Percentiles rank a stretch among this genome's conserved stretches.
Evolutionary conservation across 2,888 invertebrate species (phyloP).

Genomic region (Orthonychiurus folsomi): DNA sequence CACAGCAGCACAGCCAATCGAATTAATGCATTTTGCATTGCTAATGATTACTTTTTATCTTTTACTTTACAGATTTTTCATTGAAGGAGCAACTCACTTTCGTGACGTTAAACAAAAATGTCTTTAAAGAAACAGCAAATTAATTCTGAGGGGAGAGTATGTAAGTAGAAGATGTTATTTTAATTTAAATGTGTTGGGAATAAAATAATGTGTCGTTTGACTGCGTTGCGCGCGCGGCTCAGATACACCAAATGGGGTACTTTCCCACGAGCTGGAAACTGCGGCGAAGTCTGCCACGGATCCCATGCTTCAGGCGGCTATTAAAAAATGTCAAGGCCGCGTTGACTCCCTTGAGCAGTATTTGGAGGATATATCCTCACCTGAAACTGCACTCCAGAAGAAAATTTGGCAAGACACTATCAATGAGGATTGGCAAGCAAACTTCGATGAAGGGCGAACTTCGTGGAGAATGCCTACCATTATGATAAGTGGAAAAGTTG

Average conservation of each 20-base stretch:
- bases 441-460: constrained; percentile 10
- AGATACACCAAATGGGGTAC: neutral
- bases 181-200: no score
- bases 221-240: no score
- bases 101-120: no score
- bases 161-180: no score
- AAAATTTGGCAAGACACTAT: constrained; percentile 26
- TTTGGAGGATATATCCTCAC: constrained; percentile 15
- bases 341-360: constrained; percentile 17
- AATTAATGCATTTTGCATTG: no score
- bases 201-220: no score
- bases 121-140: no score
- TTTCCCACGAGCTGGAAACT: neutral
- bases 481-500: constrained; percentile 26
- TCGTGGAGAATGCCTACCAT: neutral
- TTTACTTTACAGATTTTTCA: no score
- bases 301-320: constrained; percentile 6
- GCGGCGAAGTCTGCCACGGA: constrained; percentile 19
- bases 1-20: no score
- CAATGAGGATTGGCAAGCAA: constrained; percentile 15
- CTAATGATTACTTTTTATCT: no score
- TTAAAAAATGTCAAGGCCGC: constrained; percentile 17
- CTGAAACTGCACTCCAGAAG: constrained; percentile 23
- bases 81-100: no score
- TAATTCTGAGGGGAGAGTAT: no score